A percentile compares a stretch with the other conserved stretches of the same genome.
These are phyloP conservation scores for Hemiprocne comata DNA, from an alignment of 2,113 vertebrate genomes.

Conservation along the genomic window DNA sequence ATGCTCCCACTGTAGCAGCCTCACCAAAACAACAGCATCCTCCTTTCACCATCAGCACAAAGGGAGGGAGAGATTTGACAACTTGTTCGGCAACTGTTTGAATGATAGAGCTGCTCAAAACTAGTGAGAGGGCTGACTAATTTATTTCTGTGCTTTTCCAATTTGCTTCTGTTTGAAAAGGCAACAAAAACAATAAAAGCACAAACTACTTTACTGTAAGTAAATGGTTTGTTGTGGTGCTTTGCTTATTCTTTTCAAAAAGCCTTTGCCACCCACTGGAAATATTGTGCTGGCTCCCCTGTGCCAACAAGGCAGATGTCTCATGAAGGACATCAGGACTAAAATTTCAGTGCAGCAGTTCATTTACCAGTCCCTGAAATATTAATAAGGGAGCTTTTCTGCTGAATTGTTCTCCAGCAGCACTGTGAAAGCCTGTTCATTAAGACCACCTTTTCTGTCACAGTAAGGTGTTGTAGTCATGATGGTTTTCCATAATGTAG, in stretches of 20 bases:
- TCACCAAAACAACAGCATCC: neutral
- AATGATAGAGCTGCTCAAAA: neutral
- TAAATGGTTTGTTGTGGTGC: neutral
- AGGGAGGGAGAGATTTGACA: neutral
- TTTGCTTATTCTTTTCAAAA: neutral
- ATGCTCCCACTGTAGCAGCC: neutral
- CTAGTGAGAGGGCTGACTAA: neutral
- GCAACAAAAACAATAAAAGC: neutral
- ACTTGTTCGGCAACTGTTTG: neutral
- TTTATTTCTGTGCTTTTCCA: neutral
- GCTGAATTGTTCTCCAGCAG: neutral
- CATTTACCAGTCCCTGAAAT: constrained; percentile 10
- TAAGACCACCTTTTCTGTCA: neutral
- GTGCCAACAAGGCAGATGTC: neutral
- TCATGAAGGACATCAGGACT: neutral
- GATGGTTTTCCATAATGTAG: neutral
- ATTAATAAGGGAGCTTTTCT: neutral
- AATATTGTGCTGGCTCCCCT: neutral
- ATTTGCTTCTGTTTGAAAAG: neutral
- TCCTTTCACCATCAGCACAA: neutral
- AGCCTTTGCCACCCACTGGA: neutral
- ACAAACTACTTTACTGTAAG: neutral
- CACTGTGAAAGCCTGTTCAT: neutral
- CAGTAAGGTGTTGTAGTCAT: neutral
- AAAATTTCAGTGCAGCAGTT: neutral